These are phyloP conservation scores for Tamias sibiricus DNA, from an alignment of 2,113 vertebrate species.

Conservation along the genomic window DNA sequence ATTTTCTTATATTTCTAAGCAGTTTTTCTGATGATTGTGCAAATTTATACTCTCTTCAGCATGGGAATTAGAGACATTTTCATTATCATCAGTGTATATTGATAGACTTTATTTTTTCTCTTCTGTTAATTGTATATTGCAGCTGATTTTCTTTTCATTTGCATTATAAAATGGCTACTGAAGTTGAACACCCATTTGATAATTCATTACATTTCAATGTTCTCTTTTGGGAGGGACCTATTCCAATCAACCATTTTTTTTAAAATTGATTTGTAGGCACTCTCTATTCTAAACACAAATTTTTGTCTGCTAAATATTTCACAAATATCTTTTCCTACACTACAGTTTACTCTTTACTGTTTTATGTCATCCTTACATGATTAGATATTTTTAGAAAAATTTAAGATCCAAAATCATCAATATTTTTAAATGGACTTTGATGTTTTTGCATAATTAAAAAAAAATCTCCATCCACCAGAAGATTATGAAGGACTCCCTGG, in stretches of 20 bases:
- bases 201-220: not conserved
- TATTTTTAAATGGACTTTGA: not conserved
- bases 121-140: not conserved
- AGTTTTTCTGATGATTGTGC: not conserved
- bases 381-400: not conserved
- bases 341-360: not conserved
- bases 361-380: not conserved
- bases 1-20: not conserved
- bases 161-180: not conserved
- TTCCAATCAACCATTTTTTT: not conserved
- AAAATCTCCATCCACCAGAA: not conserved
- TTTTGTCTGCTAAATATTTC: not conserved
- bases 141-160: constrained; percentile 11
- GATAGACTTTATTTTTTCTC: not conserved
- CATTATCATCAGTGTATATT: not conserved
- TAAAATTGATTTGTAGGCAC: not conserved
- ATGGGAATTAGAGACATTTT: not conserved
- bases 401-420: not conserved
- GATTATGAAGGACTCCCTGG: not conserved
- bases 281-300: not conserved
- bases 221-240: not conserved
- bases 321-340: not conserved
- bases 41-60: not conserved
- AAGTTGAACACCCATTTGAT: not conserved
- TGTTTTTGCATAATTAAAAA: not conserved